These are phyloP conservation scores for Ptilonorhynchus violaceus DNA, from an alignment of 2,113 vertebrate genomes.

Conservation along the genomic window DNA sequence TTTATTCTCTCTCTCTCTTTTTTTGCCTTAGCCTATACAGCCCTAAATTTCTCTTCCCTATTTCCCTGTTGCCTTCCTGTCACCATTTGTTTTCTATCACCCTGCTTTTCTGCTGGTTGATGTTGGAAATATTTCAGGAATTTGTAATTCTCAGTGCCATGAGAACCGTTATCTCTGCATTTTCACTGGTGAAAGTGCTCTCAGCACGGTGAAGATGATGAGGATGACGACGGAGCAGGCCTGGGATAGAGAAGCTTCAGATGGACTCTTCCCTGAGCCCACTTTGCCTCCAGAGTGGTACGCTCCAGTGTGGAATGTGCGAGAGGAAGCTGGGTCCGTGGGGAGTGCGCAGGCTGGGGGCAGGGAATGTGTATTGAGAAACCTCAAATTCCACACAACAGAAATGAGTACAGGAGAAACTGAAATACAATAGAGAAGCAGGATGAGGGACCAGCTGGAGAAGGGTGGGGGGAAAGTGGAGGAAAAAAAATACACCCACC, in stretches of 20 bases:
- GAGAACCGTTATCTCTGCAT: constrained; percentile 73
- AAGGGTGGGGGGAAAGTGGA: background rate
- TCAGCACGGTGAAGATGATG: background rate
- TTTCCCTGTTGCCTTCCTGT: constrained; percentile 63
- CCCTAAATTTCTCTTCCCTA: constrained; percentile 10
- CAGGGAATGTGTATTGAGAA: constrained; percentile 42
- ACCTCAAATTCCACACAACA: constrained; percentile 61
- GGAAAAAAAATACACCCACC: constrained; percentile 34
- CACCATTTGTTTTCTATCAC: constrained; percentile 78
- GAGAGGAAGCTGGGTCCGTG: constrained; percentile 63
- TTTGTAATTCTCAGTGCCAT: constrained; percentile 76
- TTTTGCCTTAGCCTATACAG: background rate
- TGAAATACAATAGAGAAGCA: constrained; percentile 44
- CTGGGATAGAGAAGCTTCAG: constrained; percentile 3
- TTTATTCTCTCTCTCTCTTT: background rate
- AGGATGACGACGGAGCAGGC: constrained; percentile 6
- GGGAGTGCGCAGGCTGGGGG: constrained; percentile 38
- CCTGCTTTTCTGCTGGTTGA: constrained; percentile 70
- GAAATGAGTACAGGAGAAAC: constrained; percentile 44
- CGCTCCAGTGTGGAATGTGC: constrained; percentile 66
- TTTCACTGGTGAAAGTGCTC: constrained; percentile 68
- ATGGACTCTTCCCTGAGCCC: constrained; percentile 71
- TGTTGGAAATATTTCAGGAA: constrained; percentile 78
- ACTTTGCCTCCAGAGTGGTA: constrained; percentile 33
- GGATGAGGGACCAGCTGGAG: constrained; percentile 40